phyloP scores from a whole-genome alignment of 1,140 invertebrate species.

The Orchesella cincta region DNA sequence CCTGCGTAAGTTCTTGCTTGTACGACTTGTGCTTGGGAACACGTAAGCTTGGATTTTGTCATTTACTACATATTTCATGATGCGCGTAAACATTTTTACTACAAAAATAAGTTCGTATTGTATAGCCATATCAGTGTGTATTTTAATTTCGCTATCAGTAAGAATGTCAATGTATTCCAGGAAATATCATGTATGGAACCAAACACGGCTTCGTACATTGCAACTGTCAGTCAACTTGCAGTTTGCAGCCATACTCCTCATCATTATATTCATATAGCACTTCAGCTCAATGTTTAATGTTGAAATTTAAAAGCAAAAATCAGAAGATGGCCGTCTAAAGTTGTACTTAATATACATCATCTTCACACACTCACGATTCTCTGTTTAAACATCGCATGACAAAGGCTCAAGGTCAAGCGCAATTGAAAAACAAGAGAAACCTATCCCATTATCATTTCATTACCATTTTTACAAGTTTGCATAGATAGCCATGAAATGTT shows the following conservation, averaged over 20 bases:
- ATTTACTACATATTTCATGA: neutral
- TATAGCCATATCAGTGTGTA: too few relatives aligned
- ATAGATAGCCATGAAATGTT: neutral
- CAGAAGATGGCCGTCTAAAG: neutral
- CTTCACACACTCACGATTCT: too few relatives aligned
- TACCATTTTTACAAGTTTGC: neutral
- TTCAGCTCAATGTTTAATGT: neutral
- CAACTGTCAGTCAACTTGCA: neutral
- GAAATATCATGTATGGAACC: too few relatives aligned
- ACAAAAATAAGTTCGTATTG: neutral
- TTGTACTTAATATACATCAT: too few relatives aligned
- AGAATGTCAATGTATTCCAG: too few relatives aligned
- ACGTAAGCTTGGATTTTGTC: neutral
- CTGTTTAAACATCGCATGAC: too few relatives aligned
- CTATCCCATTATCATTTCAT: neutral
- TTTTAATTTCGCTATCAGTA: too few relatives aligned
- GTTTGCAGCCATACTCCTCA: neutral
- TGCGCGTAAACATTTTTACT: neutral
- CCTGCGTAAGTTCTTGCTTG: neutral
- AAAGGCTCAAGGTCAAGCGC: conserved; percentile 8
- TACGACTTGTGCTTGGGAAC: too few relatives aligned
- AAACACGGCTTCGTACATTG: neutral
- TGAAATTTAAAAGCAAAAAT: neutral
- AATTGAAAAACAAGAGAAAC: neutral
- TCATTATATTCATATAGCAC: neutral